phyloP scores from a whole-genome alignment of 2,797 vertebrate species.

The Calcarius lapponicus region DNA sequence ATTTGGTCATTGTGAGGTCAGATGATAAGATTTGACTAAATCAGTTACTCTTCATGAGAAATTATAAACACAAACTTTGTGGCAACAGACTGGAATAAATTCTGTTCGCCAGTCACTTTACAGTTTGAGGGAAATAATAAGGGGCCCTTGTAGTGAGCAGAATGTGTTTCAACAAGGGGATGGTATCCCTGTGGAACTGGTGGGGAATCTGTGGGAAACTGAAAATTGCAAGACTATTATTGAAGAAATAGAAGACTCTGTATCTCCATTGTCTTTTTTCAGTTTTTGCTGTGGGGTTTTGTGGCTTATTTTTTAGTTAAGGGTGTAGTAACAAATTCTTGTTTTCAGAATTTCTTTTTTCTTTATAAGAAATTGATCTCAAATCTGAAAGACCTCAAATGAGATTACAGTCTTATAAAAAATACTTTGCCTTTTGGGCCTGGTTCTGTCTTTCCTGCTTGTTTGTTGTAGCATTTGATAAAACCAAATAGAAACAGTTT shows the following conservation, averaged over 20 bases:
- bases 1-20: not conserved
- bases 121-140: not conserved
- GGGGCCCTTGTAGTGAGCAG: not conserved
- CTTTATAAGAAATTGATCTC: not conserved
- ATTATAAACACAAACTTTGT: not conserved
- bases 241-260: not conserved
- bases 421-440: not conserved
- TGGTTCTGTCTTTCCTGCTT: not conserved
- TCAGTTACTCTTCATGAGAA: not conserved
- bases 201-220: not conserved
- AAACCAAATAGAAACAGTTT: not conserved
- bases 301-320: not conserved
- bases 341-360: not conserved
- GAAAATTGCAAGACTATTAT: not conserved
- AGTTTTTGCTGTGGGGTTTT: not conserved
- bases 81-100: not conserved
- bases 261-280: not conserved
- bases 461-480: not conserved
- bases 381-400: not conserved
- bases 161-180: not conserved
- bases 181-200: not conserved
- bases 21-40: not conserved
- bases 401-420: not conserved
- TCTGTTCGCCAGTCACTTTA: not conserved
- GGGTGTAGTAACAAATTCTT: not conserved